These are phyloP conservation scores for Tyrannus savana DNA, from an alignment of 2,113 vertebrate genomes.

Conservation along the genomic window DNA sequence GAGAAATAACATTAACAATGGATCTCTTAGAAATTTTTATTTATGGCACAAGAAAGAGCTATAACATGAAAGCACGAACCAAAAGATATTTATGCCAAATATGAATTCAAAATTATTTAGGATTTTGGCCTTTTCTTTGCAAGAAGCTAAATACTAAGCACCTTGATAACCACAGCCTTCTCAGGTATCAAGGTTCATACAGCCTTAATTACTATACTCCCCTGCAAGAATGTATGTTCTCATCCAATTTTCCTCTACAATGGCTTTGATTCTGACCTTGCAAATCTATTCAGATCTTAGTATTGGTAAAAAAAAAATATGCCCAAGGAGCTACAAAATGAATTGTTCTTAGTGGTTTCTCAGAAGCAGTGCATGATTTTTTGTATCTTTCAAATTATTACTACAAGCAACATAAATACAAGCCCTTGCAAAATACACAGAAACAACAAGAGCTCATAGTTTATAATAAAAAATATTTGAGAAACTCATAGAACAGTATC, in stretches of 20 bases:
- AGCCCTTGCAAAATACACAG: not conserved
- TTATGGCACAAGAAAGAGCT: not conserved
- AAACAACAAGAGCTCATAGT: not conserved
- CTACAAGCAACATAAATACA: not conserved
- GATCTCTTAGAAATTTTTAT: not conserved
- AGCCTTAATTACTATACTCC: not conserved
- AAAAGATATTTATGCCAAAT: not conserved
- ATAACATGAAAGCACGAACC: not conserved
- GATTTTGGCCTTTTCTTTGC: not conserved
- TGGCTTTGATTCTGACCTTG: not conserved
- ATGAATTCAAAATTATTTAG: not conserved
- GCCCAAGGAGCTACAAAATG: not conserved
- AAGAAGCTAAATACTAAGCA: not conserved
- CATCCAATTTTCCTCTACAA: not conserved
- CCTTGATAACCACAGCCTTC: not conserved
- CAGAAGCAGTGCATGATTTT: not conserved
- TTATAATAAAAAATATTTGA: not conserved
- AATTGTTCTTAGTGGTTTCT: not conserved
- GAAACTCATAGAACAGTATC: not conserved
- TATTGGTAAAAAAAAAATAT: not conserved
- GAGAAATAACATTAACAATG: not conserved
- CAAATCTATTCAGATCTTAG: not conserved
- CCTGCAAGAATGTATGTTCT: not conserved
- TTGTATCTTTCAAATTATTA: not conserved
- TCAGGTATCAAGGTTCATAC: not conserved